Evolutionary conservation across 2,797 vertebrate genomes (phyloP), one percentile per base, ranked within the genome.

Genomic region (Hippopotamyrus pictus): DNA sequence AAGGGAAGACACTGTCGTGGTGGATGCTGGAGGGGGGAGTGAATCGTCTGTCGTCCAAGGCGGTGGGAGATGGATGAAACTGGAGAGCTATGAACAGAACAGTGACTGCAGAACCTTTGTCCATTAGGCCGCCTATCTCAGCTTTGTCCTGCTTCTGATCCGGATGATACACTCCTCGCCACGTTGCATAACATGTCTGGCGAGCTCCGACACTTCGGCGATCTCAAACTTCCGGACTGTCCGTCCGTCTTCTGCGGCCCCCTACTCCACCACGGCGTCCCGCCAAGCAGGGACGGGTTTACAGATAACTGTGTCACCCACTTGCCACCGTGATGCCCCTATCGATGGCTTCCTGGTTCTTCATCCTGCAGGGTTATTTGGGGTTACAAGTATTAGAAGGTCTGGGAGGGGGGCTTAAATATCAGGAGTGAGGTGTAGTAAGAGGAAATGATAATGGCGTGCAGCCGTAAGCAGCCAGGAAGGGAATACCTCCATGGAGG

Each of bases 21-120:
- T 22, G 51, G 29, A 62, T 12, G 44, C 51, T 57, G 33, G 54
- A 57, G 51, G 53, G 25, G 53, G 22, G 29, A 44, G 86, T 87
- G 86, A 87, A 87, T 87, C 37, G 54, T 41, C 86, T 87, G 86
- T 87, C 62, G 33, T 87, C 59, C 53, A 37, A 59, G 46, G 83
- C 83, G 7, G 83, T 50, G 85, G 86, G 51, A 37, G 86, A 41
- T 87, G 86, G 48, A 62, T 87, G 86, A 44, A 87, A 57, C 86
- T 17, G 17, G 33, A 41, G 86, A 87, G 54, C 37, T 87, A 5
- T 59, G 86, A 59, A 59, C 11, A 57, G 86, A 87, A 87, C 12
- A 37, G 29, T 57, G 86, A 37, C 5, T 9, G 29, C 25, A 11
- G 50, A 22, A 25, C 48, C 84, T 29, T 86, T 86, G 48, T 86